A percentile compares a stretch with the other conserved stretches of the same genome.
Evolutionary conservation across 2,113 vertebrate genomes (phyloP).

Genomic region (Delphinapterus leucas): DNA sequence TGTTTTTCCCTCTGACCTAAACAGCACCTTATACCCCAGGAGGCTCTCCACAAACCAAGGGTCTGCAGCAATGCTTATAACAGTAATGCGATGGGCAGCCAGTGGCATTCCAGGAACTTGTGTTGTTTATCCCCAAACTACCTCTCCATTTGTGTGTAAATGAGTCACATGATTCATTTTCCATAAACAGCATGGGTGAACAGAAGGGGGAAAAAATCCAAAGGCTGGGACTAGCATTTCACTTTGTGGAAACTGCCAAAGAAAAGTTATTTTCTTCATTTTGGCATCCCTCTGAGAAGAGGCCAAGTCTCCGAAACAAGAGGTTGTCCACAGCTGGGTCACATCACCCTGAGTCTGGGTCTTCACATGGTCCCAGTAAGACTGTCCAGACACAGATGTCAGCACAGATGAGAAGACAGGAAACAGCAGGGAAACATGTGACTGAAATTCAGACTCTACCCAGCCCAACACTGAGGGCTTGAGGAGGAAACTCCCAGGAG

Average conservation of each 20-base stretch:
- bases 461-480: neutral
- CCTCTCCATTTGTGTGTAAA: conserved; percentile 68
- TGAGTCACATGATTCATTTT: conserved; percentile 69
- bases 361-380: conserved; percentile 38
- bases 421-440: neutral
- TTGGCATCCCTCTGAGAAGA: conserved; percentile 67
- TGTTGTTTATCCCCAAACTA: conserved; percentile 64
- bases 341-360: conserved; percentile 35
- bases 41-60: neutral
- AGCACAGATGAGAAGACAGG: neutral
- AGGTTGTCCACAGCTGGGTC: conserved; percentile 57
- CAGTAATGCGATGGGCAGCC: neutral
- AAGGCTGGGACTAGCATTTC: conserved; percentile 59
- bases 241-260: conserved; percentile 65
- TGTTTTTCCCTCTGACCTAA: neutral
- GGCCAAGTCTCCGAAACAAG: conserved; percentile 69
- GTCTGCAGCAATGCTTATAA: neutral
- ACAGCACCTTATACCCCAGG: neutral
- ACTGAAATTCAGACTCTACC: neutral
- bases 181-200: conserved; percentile 69
- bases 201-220: conserved; percentile 55
- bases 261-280: conserved; percentile 70
- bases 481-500: neutral
- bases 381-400: conserved; percentile 35
- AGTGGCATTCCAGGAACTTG: conserved; percentile 42